phyloP scores from a whole-genome alignment of 2,797 vertebrate species.

The Sebastes oblongus region DNA sequence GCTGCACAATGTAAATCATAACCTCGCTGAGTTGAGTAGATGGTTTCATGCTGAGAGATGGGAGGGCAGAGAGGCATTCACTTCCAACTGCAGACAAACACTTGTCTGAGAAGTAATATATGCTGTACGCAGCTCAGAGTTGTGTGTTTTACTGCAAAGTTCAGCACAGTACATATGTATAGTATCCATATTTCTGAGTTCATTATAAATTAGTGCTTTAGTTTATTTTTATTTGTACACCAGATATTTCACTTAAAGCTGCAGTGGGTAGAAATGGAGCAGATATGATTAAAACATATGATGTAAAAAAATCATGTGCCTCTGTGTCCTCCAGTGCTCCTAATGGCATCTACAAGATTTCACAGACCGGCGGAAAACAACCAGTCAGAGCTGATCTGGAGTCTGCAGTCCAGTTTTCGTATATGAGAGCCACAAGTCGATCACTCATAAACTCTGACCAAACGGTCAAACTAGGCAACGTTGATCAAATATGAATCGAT shows the following conservation, averaged over 20 bases:
- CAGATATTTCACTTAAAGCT: rapidly evolving
- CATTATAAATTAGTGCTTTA: background rate
- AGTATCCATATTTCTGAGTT: background rate
- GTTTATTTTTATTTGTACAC: background rate
- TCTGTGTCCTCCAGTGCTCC: no score
- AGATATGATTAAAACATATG: no score
- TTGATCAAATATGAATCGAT: no score
- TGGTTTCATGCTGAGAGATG: constrained; percentile 48
- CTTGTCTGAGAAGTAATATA: constrained; percentile 1
- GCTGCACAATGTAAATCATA: constrained; percentile 70
- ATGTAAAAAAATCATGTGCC: no score
- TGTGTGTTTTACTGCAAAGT: background rate
- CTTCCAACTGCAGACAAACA: constrained; percentile 42
- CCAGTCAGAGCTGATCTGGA: no score
- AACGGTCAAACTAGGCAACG: no score
- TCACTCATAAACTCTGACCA: no score
- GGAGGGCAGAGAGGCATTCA: constrained; percentile 8
- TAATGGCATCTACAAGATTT: no score
- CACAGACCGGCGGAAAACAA: no score
- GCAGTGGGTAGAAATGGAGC: no score
- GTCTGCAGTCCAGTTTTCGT: no score
- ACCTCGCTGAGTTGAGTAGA: constrained; percentile 37
- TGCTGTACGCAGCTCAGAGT: background rate
- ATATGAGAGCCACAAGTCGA: no score
- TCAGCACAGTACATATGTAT: background rate